Evolutionary conservation across 1,140 invertebrate genomes (phyloP).

Genomic region (Drosophila athabasca): DNA sequence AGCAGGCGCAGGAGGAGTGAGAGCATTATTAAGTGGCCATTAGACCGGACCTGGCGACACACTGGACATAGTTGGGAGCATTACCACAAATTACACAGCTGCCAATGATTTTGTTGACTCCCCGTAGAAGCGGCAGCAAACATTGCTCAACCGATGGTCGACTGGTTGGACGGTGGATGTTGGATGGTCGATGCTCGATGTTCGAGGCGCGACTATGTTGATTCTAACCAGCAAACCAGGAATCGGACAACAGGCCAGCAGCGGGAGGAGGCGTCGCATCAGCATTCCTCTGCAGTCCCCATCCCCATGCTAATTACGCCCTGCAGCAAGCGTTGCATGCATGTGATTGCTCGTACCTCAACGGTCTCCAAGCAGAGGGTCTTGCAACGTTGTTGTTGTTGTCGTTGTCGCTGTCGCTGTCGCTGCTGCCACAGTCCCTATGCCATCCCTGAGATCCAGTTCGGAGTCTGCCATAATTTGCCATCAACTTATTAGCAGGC

Average conservation of each 20-base stretch:
- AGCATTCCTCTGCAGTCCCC: background rate
- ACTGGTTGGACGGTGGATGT: too few relatives aligned
- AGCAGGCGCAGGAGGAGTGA: conserved; percentile 33
- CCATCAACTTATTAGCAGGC: conserved; percentile 65
- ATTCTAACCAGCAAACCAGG: conserved; percentile 60
- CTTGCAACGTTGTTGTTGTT: conserved; percentile 2
- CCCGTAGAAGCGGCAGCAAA: conserved; percentile 42
- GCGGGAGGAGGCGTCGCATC: background rate
- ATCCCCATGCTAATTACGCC: conserved; percentile 72
- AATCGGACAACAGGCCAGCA: conserved; percentile 11
- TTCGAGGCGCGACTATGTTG: conserved; percentile 57
- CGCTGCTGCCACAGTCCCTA: background rate
- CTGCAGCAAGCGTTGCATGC: conserved; percentile 73
- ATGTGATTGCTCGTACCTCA: conserved; percentile 67
- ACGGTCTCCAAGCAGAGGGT: background rate
- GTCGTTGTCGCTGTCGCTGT: background rate
- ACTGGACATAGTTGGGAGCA: conserved; percentile 38
- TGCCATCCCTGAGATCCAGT: conserved; percentile 1
- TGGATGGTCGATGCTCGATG: conserved; percentile 22
- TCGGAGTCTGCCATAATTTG: conserved; percentile 67
- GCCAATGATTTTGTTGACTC: conserved; percentile 34
- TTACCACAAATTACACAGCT: conserved; percentile 58
- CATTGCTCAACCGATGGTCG: conserved; percentile 50
- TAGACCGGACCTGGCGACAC: conserved; percentile 59
- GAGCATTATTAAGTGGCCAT: conserved; percentile 78